Evolutionary conservation across 2,113 vertebrate genomes (phyloP), one percentile per base, ranked within the genome.

Genomic region (Datnioides undecimradiatus): DNA sequence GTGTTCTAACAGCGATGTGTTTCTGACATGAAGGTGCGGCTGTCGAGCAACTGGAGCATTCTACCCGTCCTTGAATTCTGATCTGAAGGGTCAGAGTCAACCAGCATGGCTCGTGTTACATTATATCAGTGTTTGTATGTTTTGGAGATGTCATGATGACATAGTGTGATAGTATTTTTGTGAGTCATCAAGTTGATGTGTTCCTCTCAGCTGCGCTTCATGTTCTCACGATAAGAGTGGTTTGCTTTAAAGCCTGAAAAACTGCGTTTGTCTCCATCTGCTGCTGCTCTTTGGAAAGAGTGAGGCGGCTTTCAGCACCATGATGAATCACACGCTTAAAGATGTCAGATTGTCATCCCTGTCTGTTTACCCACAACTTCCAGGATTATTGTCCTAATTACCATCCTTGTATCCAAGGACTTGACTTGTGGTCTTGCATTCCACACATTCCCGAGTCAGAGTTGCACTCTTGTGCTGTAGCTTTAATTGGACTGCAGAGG

Each of bases 201-300:
- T 12, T 49, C 27, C n/a, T 59, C n/a, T 64, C 14, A 54, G 23
- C 4, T 38, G 21, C 27, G 10, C n/a, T 33, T 40, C 10, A 9
- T 65, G 48, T 27, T 75, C 43, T 41, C 55, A 38, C 14, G 48
- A 36, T 19, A 0, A 33, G 13, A 34, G 25, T 25, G 31, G 14
- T 27, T 57, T 51, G 11, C 57, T 80, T 40, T 12, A 31, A 60
- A 76, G 13, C 7, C 3, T 38, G 38, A 19, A 1, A 21, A n/a
- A 25, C 46, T 6, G 51, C 8, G 36, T 84, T 73, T 81, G 76
- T 87, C 76, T 88, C 79, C 67, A 82, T 67, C 85, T 87, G 78
- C 52, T 84, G 79, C 76, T 67, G 40, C 38, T 55, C 17, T 59
- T 13, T 36, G 43, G 76, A 79, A 81, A 43, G 4, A 27, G 40